Base-by-base conservation (phyloP, 2,797 vertebrate genomes). In the Tinamus major region DNA sequence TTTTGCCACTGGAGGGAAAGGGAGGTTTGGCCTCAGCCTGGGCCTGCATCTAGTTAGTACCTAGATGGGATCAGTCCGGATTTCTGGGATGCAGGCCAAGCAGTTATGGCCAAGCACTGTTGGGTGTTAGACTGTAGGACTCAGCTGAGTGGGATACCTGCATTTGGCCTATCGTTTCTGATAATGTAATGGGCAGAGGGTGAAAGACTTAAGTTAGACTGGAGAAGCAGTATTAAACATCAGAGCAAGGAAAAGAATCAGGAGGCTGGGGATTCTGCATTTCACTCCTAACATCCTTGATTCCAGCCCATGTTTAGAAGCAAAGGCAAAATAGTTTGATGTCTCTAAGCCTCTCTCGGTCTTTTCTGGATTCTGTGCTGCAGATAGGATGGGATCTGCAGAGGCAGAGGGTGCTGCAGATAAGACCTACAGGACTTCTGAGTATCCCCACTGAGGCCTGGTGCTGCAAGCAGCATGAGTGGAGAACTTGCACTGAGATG, bases 341-440 rank as follows among this genome's bases (percentile, higher is more conserved):
- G 58, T 35, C 59, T 59, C 78, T 88, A 51, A 67, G 51, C 12
- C 71, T 42, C 15, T 48, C 51, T 41, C 10, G 7, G 46, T 91
- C 68, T 85, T 82, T 74, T 84, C 65, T 92, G 79, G 44, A 64
- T 95, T 49, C 56, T 82, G 1, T 55, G 61, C 59, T 89, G 70
- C 68, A 63, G 48, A 85, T 8, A 79, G 26, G 33, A 85, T n/a
- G 53, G 70, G 79, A 83, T 48, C 39, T 89, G 79, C 67, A 90
- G 82, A 83, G 91, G 77, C 51, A 81, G 63, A 89, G 29, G 37
- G 33, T 87, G 65, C 77, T 94, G 79, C 72, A 87, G 69, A 83
- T 93, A 42, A 89, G 67, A 70, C 83, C 85, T 78, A 27, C n/a
- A 61, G 68, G 80, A 64, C 61, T 90, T 14, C 0, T 74, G 35